Evolutionary conservation across 2,113 vertebrate species (phyloP).

Genomic region (Phycodurus eques): DNA sequence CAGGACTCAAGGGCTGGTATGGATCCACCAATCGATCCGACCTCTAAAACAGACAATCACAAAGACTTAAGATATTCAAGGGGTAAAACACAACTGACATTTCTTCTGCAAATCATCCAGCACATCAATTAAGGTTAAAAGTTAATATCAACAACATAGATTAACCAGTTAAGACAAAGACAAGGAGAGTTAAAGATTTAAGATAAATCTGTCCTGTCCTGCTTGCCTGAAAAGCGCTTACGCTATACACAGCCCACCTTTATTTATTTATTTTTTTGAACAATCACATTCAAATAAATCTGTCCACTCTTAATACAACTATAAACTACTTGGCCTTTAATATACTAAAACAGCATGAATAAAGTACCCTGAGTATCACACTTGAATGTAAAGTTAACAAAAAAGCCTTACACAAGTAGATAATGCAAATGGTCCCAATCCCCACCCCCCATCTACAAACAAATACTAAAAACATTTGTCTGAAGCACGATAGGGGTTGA

Average conservation of each 20-base stretch:
- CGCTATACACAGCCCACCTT: background rate
- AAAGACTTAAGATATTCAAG: background rate
- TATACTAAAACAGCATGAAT: background rate
- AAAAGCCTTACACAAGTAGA: background rate
- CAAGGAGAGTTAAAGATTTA: background rate
- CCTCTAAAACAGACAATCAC: slow-evolving; percentile 19
- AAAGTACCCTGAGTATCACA: background rate
- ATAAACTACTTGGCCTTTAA: background rate
- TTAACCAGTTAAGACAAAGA: background rate
- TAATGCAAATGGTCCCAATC: background rate
- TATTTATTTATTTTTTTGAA: background rate
- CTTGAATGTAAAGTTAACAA: background rate
- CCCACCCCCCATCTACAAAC: background rate
- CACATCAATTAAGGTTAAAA: background rate
- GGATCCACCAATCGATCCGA: slow-evolving; percentile 70
- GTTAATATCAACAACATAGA: background rate
- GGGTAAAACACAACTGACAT: background rate
- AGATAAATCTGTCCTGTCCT: background rate
- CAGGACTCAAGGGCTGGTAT: slow-evolving; percentile 72
- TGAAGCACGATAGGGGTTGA: background rate
- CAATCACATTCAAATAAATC: no score
- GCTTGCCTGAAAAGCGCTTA: background rate
- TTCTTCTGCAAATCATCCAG: background rate
- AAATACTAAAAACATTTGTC: background rate
- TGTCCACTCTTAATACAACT: no score